Conservation (phyloP, 2,888 invertebrate genomes). For the Phengaris arion region DNA sequence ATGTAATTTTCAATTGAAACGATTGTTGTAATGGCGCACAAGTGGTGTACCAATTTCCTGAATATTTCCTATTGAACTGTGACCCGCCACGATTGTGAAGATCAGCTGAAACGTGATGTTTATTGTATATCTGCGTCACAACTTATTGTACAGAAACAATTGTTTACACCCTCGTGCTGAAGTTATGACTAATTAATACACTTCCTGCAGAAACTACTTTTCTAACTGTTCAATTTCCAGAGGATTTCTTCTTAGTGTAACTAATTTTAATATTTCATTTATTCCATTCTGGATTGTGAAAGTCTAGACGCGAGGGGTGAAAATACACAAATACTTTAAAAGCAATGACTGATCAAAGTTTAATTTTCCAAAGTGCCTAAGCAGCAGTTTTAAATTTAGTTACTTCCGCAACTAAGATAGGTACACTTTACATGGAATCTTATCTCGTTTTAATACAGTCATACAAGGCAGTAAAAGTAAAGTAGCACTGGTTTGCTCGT, state of each 20-base stretch:
- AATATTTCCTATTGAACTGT: slow-evolving; percentile 49
- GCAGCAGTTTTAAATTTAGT: not conserved
- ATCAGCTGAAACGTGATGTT: slow-evolving; percentile 38
- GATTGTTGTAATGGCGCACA: slow-evolving; percentile 48
- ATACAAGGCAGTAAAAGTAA: not conserved
- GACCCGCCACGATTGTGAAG: slow-evolving; percentile 34
- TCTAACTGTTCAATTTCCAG: not conserved
- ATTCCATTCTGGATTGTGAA: not conserved
- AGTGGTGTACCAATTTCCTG: slow-evolving; percentile 51
- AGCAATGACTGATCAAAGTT: not conserved
- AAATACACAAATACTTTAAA: not conserved
- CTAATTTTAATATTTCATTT: not conserved
- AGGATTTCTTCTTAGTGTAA: not conserved
- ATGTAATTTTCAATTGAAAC: slow-evolving; percentile 49
- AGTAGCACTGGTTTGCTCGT: not conserved
- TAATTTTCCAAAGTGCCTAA: not conserved
- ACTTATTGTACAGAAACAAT: slow-evolving; percentile 38
- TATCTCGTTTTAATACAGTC: slow-evolving; percentile 2
- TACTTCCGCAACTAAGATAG: not conserved
- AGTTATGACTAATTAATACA: not conserved
- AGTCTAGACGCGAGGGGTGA: no score
- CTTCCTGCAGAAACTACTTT: not conserved
- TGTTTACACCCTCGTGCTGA: slow-evolving; percentile 13
- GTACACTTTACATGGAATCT: not conserved
- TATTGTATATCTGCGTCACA: slow-evolving; percentile 46